Conservation (phyloP, 2,888 invertebrate species). For the Onchidella celtica region DNA sequence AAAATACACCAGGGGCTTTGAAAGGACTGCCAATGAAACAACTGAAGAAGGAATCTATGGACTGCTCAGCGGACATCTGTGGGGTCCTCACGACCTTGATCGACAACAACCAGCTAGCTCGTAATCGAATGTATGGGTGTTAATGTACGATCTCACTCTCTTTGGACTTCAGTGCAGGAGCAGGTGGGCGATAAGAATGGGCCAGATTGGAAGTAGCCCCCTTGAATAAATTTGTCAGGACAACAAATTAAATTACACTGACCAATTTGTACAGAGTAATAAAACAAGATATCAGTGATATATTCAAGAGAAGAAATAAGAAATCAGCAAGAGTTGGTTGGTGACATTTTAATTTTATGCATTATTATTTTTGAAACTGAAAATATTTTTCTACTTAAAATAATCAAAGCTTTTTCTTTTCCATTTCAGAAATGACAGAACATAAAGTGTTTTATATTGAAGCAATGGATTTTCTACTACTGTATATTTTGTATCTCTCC, state of each 20-base stretch:
- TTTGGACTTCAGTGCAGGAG: conserved; percentile 32
- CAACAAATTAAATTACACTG: conserved; percentile 45
- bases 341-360: too few species aligned
- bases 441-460: too few species aligned
- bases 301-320: background rate
- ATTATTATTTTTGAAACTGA: too few species aligned
- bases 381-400: too few species aligned
- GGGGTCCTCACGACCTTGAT: conserved; percentile 12
- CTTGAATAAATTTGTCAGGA: conserved; percentile 48
- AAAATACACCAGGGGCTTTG: conserved; percentile 12
- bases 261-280: too few species aligned
- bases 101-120: conserved; percentile 34
- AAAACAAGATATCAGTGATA: background rate
- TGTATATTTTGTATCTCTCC: too few species aligned
- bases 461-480: too few species aligned
- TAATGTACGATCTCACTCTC: conserved; percentile 20
- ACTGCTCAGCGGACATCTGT: conserved; percentile 2
- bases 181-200: conserved; percentile 18
- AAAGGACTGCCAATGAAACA: conserved; percentile 15
- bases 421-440: too few species aligned
- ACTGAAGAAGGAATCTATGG: conserved; percentile 31
- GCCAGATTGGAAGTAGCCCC: conserved; percentile 44
- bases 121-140: conserved; percentile 37
- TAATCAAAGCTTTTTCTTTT: too few species aligned
- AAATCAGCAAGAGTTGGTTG: too few species aligned